These are phyloP conservation scores for Macrotrachela quadricornifera DNA, from an alignment of 1,140 invertebrate species.

Conservation along the genomic window DNA sequence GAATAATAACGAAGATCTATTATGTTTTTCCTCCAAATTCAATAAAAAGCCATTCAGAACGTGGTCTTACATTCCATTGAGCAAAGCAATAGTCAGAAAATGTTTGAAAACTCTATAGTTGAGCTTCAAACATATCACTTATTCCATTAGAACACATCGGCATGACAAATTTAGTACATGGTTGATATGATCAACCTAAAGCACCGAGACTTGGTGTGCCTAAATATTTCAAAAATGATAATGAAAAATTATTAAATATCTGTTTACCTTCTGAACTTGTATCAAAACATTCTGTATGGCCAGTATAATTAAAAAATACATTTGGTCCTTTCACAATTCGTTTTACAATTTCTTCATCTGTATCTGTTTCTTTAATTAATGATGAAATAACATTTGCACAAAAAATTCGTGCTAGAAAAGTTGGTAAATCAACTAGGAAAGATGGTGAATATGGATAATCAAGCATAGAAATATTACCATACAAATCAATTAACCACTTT, in stretches of 20 bases:
- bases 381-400: not conserved
- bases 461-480: slow-evolving; percentile 60
- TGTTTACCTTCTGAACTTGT: slow-evolving; percentile 7
- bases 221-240: slow-evolving; percentile 20
- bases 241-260: not conserved
- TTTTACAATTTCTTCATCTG: slow-evolving; percentile 33
- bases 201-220: slow-evolving; percentile 29
- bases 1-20: slow-evolving; percentile 59
- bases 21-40: slow-evolving; percentile 54
- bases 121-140: slow-evolving; percentile 59
- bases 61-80: slow-evolving; percentile 44
- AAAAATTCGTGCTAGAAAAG: slow-evolving; percentile 50
- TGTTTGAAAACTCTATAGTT: slow-evolving; percentile 47
- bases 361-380: slow-evolving; percentile 11
- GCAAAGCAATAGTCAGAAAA: slow-evolving; percentile 44
- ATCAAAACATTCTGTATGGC: slow-evolving; percentile 16
- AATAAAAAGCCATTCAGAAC: slow-evolving; percentile 41
- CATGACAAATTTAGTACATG: slow-evolving; percentile 88
- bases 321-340: slow-evolving; percentile 43
- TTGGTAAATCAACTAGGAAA: slow-evolving; percentile 59
- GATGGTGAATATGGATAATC: slow-evolving; percentile 68
- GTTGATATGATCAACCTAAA: slow-evolving; percentile 42
- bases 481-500: slow-evolving; percentile 38
- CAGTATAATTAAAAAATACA: slow-evolving; percentile 61
- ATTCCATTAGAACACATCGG: slow-evolving; percentile 57